These are phyloP conservation scores for Dicrurus megarhynchus DNA, from an alignment of 2,113 vertebrate genomes.

Conservation along the genomic window DNA sequence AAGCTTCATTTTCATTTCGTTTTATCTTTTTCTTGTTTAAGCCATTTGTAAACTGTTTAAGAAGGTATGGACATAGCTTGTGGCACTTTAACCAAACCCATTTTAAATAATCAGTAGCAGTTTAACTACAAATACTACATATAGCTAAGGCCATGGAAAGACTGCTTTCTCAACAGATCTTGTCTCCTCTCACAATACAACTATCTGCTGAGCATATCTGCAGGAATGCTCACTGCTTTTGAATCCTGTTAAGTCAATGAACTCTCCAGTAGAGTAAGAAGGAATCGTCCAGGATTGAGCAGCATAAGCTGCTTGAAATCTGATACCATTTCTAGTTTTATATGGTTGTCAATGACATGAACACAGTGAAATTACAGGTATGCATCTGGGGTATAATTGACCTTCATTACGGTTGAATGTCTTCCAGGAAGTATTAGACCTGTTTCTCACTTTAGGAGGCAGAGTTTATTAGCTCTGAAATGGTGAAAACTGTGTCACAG, in stretches of 20 bases:
- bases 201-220: background rate
- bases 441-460: background rate
- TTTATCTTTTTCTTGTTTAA: background rate
- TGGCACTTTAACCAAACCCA: background rate
- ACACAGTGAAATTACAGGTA: background rate
- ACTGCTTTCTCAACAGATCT: background rate
- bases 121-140: background rate
- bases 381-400: background rate
- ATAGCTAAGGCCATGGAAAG: background rate
- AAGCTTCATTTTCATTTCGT: background rate
- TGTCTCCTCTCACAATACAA: background rate
- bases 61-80: background rate
- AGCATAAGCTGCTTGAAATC: background rate
- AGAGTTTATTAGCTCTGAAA: background rate
- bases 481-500: background rate
- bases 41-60: background rate
- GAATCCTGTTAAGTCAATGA: background rate
- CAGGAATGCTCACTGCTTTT: background rate
- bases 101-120: background rate
- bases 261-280: background rate
- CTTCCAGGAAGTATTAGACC: background rate
- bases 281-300: background rate
- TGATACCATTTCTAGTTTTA: background rate
- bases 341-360: background rate
- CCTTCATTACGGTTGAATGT: background rate